Base-by-base conservation (phyloP, 2,113 vertebrate species). In the Isichthys henryi region DNA sequence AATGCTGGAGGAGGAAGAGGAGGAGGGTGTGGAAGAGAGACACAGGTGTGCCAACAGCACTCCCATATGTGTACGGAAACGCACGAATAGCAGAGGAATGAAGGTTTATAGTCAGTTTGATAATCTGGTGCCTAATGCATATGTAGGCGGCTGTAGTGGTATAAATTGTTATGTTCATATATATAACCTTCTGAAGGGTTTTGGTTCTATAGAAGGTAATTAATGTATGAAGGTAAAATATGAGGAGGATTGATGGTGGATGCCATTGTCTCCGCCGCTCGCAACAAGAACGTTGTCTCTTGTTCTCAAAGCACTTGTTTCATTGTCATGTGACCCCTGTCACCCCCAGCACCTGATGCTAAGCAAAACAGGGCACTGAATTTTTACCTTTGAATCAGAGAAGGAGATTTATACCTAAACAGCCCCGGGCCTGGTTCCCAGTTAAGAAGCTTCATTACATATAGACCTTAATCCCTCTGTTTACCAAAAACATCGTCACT, bases 1-100 rank as follows among this genome's bases (percentile, higher is more conserved):
- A 88, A 91, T 95, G 5, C 74, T 92, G 83, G 92, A 94, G 0
- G 96, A 96, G 0, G 96, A 94, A 0, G 96, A 96, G 0, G 96
- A 95, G 10, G 94, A 94, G 0, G 94, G 94, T 0, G 92, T 92
- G 46, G 95, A 95, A 49, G 88, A 95, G 90, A 97, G 92, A 91
- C 97, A 98, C 95, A 96, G 92, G 97, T 98, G 90, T 91, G 93
- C 92, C 87, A 1, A 35, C 52, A 21, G 10, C 84, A 15, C 31
- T 56, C 5, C n/a, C 7, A 3, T 9, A 10, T 21, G 19, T 46
- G 43, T 0, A n/a, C 21, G n/a, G 7, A 84, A 43, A 52, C 13
- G 8, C 13, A 39, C 74, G 43, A 80, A 8, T 3, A 6, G 74
- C 5, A 80, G 35, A 80, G 35, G 43, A 43, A 80, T 80, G 0